A percentile compares a stretch with the other conserved stretches of the same genome.
phyloP scores from a whole-genome alignment of 2,888 invertebrate species.

The Archaeoteleia sp. region DNA sequence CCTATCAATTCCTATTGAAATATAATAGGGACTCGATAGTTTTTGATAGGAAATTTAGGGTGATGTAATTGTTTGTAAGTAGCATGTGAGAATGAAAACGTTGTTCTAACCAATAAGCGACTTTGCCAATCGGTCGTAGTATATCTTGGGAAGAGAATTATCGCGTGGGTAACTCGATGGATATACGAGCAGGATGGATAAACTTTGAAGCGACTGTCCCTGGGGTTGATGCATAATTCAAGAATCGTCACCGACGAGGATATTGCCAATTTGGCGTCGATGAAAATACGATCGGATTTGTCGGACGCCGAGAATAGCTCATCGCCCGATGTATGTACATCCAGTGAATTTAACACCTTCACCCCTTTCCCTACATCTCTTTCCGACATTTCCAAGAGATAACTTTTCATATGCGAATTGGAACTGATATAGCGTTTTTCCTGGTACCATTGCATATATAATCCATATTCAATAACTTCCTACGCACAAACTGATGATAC shows the following conservation, averaged over 20 bases:
- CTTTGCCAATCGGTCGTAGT: slow-evolving; percentile 50
- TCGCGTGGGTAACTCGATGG: slow-evolving; percentile 52
- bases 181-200: slow-evolving; percentile 64
- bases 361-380: slow-evolving; percentile 46
- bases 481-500: no score
- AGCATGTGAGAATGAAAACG: no score
- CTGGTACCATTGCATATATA: slow-evolving; percentile 14
- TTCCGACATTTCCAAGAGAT: slow-evolving; percentile 36
- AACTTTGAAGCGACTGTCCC: slow-evolving; percentile 74
- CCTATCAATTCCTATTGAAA: no score
- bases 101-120: slow-evolving; percentile 45
- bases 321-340: slow-evolving; percentile 60
- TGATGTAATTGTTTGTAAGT: background rate
- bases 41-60: no score
- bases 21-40: no score
- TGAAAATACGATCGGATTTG: slow-evolving; percentile 75
- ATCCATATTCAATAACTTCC: background rate
- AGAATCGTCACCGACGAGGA: slow-evolving; percentile 75
- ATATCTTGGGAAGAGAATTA: slow-evolving; percentile 52
- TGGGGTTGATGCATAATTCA: slow-evolving; percentile 75
- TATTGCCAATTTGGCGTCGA: slow-evolving; percentile 76
- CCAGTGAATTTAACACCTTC: slow-evolving; percentile 72
- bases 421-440: slow-evolving; percentile 27
- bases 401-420: slow-evolving; percentile 44
- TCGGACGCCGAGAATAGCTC: slow-evolving; percentile 65